Percentiles rank a stretch among this genome's conserved stretches.
Evolutionary conservation across 1,140 invertebrate genomes (phyloP).

Genomic region (Chymomyza costata): DNA sequence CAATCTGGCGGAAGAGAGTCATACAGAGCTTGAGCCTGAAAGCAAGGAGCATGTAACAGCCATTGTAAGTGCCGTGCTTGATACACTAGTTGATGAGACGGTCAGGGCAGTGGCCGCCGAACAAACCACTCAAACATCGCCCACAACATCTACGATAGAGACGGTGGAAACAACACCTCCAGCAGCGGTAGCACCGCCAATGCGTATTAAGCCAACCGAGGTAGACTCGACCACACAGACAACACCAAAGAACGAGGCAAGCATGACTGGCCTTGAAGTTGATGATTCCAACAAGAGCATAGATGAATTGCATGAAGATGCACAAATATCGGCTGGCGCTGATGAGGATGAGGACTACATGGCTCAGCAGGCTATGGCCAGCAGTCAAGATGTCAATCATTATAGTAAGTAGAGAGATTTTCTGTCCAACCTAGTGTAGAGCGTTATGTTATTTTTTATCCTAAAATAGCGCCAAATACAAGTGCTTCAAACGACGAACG

Average conservation of each 20-base stretch:
- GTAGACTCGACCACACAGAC: constrained; percentile 70
- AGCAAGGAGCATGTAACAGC: constrained; percentile 40
- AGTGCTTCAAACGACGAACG: constrained; percentile 7
- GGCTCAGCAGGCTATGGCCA: constrained; percentile 76
- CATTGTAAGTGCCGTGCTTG: constrained; percentile 60
- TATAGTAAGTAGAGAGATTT: constrained; percentile 79
- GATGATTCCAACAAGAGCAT: constrained; percentile 21
- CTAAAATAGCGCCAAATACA: constrained; percentile 11
- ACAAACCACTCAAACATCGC: constrained; percentile 43
- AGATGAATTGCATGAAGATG: constrained; percentile 11
- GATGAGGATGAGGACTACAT: constrained; percentile 39
- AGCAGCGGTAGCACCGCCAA: constrained; percentile 2
- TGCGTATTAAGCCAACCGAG: constrained; percentile 49
- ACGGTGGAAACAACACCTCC: too few species aligned
- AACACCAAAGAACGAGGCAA: constrained; percentile 57
- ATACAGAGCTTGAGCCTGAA: not conserved
- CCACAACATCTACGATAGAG: too few species aligned
- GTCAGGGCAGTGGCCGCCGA: constrained; percentile 50
- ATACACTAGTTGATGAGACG: constrained; percentile 56
- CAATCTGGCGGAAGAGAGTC: too few species aligned
- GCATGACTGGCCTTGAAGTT: constrained; percentile 13
- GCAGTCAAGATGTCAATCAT: constrained; percentile 86
- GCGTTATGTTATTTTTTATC: not conserved
- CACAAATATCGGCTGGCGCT: not conserved
- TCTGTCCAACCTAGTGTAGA: not conserved